phyloP scores from a whole-genome alignment of 2,113 vertebrate genomes.

The Amblyopsis rosae region DNA sequence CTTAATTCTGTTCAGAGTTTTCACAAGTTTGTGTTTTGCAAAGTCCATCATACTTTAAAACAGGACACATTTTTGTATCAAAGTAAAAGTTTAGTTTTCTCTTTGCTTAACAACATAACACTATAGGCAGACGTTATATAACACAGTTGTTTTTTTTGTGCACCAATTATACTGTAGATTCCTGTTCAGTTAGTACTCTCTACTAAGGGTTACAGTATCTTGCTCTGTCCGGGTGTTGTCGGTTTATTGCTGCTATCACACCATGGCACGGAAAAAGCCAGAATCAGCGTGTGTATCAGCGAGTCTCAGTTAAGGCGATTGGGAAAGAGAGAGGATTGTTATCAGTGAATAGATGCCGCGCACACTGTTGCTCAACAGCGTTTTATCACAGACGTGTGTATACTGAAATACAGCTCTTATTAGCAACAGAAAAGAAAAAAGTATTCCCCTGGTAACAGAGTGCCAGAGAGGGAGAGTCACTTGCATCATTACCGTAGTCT shows the following conservation, averaged over 20 bases:
- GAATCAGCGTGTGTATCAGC: background rate
- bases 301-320: slow-evolving; percentile 13
- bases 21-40: background rate
- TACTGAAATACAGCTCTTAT: slow-evolving; percentile 23
- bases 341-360: slow-evolving; percentile 45
- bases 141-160: no score
- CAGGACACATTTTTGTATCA: background rate
- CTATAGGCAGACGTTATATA: no score
- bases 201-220: slow-evolving; percentile 38
- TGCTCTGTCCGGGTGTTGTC: slow-evolving; percentile 33
- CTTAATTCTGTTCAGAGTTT: slow-evolving; percentile 4
- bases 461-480: slow-evolving; percentile 1
- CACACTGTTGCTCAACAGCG: slow-evolving; percentile 25
- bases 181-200: background rate
- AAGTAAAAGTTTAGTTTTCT: background rate
- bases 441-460: slow-evolving; percentile 22
- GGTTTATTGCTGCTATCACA: no score
- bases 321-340: slow-evolving; percentile 36
- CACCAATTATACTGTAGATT: background rate
- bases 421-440: slow-evolving; percentile 23
- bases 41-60: background rate
- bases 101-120: background rate
- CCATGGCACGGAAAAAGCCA: slow-evolving; percentile 10
- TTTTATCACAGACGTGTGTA: slow-evolving; percentile 44
- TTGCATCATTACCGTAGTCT: slow-evolving; percentile 1